These are phyloP conservation scores for Nothura maculosa DNA, from an alignment of 2,797 vertebrate species.

Conservation along the genomic window DNA sequence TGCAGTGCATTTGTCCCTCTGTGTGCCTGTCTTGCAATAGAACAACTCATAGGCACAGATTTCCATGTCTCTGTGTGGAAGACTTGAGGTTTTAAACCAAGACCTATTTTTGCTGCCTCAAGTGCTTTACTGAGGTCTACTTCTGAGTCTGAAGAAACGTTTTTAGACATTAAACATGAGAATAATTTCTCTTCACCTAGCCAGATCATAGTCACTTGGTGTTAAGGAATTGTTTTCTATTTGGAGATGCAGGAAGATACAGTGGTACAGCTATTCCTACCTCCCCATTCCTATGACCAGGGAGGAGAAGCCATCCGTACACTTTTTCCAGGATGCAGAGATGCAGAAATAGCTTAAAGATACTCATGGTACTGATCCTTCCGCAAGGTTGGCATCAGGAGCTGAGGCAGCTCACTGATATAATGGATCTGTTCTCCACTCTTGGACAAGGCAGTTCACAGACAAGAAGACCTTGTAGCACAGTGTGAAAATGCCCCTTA, in stretches of 20 bases:
- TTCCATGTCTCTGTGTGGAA: background rate
- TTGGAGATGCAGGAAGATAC: background rate
- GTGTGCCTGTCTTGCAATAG: background rate
- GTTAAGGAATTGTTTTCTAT: background rate
- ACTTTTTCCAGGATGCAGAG: background rate
- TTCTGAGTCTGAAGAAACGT: background rate
- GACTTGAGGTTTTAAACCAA: background rate
- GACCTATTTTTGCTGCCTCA: background rate
- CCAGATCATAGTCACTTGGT: background rate
- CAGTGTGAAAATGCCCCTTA: background rate
- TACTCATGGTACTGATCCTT: background rate
- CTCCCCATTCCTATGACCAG: background rate
- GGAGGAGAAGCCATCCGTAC: background rate
- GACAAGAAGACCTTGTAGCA: background rate
- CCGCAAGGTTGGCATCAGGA: background rate
- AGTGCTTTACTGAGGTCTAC: background rate
- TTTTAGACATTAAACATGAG: background rate
- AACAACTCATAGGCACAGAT: background rate
- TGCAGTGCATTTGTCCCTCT: background rate
- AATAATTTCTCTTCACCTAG: background rate
- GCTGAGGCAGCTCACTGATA: background rate
- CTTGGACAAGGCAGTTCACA: background rate
- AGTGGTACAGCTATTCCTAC: background rate
- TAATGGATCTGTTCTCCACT: background rate
- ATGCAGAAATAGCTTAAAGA: background rate